These are phyloP conservation scores for Sinocyclocheilus maitianheensis DNA, from an alignment of 2,113 vertebrate species.

Conservation along the genomic window DNA sequence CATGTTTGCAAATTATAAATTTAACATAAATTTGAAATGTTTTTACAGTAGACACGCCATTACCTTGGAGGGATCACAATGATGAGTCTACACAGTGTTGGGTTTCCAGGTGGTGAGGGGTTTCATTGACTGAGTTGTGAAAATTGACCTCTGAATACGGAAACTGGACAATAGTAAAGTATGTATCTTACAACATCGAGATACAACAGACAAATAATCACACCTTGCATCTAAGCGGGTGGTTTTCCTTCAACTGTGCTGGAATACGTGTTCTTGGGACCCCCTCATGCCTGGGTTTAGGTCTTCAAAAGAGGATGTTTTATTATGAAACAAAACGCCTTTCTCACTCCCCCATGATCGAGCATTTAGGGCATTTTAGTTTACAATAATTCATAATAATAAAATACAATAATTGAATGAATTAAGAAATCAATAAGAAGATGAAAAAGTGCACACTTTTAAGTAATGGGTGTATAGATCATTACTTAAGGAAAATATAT, in stretches of 20 bases:
- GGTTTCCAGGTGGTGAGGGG: not conserved
- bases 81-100: not conserved
- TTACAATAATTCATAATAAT: not conserved
- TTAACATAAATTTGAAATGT: not conserved
- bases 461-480: not conserved
- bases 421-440: not conserved
- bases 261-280: conserved; percentile 45
- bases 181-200: conserved; percentile 43
- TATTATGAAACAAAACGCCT: conserved; percentile 48
- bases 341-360: conserved; percentile 12
- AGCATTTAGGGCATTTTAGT: not conserved
- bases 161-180: conserved; percentile 63
- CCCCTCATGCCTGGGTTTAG: conserved; percentile 55
- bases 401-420: not conserved
- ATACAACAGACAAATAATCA: conserved; percentile 44
- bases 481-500: not conserved
- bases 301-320: conserved; percentile 57
- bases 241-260: conserved; percentile 58
- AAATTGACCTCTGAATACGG: conserved; percentile 52
- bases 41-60: not conserved
- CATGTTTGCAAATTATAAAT: not conserved
- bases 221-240: conserved; percentile 56
- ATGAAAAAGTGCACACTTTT: not conserved
- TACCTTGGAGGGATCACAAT: not conserved
- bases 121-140: conserved; percentile 18